Percentiles rank a stretch among this genome's conserved stretches.
Conservation (phyloP, 2,113 vertebrate genomes). For the Amazona guildingii region DNA sequence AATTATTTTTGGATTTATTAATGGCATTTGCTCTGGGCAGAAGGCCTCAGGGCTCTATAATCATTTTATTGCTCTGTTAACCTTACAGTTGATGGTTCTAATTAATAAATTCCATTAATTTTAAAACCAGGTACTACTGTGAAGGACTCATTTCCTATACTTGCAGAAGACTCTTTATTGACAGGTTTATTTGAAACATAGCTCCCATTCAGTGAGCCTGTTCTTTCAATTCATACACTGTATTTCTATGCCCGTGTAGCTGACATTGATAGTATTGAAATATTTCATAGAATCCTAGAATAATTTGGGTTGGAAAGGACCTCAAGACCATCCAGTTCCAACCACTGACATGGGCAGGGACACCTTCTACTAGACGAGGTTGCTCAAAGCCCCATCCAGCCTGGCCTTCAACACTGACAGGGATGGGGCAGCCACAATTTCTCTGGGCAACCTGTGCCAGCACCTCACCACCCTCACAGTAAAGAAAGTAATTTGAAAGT, state of each 20-base stretch:
- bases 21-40: background rate
- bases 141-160: background rate
- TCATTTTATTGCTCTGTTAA: constrained; percentile 30
- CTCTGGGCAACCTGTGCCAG: background rate
- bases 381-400: background rate
- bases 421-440: background rate
- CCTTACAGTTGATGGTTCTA: background rate
- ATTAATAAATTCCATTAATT: constrained; percentile 48
- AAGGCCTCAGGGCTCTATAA: background rate
- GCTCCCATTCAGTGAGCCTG: background rate
- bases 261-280: background rate
- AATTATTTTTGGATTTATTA: constrained; percentile 1
- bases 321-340: background rate
- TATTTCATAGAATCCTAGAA: background rate
- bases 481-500: background rate
- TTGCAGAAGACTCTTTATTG: background rate
- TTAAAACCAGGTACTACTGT: constrained; percentile 30
- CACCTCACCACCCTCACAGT: background rate
- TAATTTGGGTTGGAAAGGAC: background rate
- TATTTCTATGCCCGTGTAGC: background rate
- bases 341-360: background rate
- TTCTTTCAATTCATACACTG: background rate
- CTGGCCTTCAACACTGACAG: background rate
- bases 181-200: background rate
- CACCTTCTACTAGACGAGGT: background rate